Evolutionary conservation across 1,140 invertebrate genomes (phyloP).

Genomic region (Drosophila nebulosa): DNA sequence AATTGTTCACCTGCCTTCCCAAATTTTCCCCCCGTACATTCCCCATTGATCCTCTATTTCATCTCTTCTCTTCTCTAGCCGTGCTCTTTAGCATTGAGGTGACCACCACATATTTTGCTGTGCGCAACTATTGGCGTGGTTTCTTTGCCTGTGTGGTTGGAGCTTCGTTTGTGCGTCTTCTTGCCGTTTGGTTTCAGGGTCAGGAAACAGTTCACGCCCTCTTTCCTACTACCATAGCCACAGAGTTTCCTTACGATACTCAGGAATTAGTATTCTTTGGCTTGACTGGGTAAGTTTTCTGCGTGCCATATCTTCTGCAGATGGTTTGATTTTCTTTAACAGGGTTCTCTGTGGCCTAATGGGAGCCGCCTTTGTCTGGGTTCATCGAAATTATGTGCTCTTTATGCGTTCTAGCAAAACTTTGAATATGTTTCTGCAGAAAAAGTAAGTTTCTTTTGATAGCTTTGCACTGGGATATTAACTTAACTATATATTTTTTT

Average conservation of each 20-base stretch:
- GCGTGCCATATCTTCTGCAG: background rate
- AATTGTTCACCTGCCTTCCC: no score
- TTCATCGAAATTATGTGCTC: slow-evolving; percentile 95
- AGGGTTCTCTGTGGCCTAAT: slow-evolving; percentile 93
- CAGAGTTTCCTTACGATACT: slow-evolving; percentile 98
- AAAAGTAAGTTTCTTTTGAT: slow-evolving; percentile 89
- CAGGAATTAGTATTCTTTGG: slow-evolving; percentile 98
- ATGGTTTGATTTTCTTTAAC: slow-evolving; percentile 11
- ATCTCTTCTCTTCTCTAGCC: slow-evolving; percentile 81
- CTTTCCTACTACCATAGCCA: slow-evolving; percentile 96
- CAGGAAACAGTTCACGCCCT: slow-evolving; percentile 97
- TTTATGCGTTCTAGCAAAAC: slow-evolving; percentile 97
- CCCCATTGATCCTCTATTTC: no score
- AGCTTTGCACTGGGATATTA: no score
- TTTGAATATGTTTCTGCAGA: slow-evolving; percentile 95
- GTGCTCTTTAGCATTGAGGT: slow-evolving; percentile 99
- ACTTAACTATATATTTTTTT: no score
- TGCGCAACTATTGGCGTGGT: slow-evolving; percentile 99
- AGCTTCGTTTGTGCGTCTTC: slow-evolving; percentile 95
- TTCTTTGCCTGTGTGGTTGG: slow-evolving; percentile 99
- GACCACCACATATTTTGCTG: slow-evolving; percentile 99
- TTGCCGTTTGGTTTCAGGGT: slow-evolving; percentile 97
- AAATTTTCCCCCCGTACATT: no score
- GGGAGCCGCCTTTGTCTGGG: slow-evolving; percentile 95
- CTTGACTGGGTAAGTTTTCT: slow-evolving; percentile 90